Evolutionary conservation across 2,888 invertebrate genomes (phyloP), one percentile per base, ranked within the genome.

Genomic region (Dynastes hyllus): DNA sequence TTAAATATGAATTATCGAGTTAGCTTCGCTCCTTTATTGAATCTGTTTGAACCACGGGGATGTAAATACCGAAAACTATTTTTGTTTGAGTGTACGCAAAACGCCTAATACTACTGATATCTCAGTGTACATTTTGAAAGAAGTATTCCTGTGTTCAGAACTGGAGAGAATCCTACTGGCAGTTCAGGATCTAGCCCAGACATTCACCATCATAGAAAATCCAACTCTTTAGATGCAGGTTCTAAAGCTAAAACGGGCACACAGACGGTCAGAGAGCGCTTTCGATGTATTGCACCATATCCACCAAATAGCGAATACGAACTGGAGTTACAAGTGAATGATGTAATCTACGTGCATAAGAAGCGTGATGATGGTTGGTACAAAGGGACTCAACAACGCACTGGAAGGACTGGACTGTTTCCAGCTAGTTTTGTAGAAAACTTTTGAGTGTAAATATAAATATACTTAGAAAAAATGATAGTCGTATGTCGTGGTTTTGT

Each of bases 281-380:
- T 95, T 89, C 94, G 97, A 78, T 98, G 97, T 89, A 95, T 97
- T 84, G 97, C 96, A 63, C 96, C 97, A 6, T 98, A 98, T 91
- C 98, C 98, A 11, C 97, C 98, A 0, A 97, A 97, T 89, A 96
- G 96, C 81, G 97, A 97, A 83, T 95, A 96, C 87, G 98, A 98
- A 88, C 88, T 98, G 83, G 97, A 97, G 87, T 90, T 98, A 66
- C 95, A 95, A 83, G 93, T 97, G 58, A 97, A 97, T 80, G 98
- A 98, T 86, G 94, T 97, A 78, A 96, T 98, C 82, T 94, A 96
- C 84, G 97, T 98, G 27, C 95, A 96, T 85, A 95, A 95, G 86
- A 97, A 97, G 87, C 93, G 97, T 76, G 97, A 97, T 75, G 97
- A 98, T 87, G 98, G 98, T 69, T 98, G 98, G 98, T 98, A 95